Base-by-base conservation (phyloP, 2,888 invertebrate species). In the Hypomecis atomaria region DNA sequence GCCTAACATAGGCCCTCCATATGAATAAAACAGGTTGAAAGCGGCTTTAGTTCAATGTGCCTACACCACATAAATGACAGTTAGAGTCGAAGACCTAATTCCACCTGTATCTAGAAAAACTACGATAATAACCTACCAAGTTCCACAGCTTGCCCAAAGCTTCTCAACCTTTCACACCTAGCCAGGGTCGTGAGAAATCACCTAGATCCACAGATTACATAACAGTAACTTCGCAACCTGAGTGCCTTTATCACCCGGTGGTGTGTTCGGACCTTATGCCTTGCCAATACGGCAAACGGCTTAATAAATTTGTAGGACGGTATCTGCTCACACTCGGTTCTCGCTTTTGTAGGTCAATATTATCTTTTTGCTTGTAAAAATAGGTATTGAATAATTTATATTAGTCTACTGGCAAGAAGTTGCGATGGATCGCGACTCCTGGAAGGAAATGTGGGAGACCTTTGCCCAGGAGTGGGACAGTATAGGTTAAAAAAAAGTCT, bases 281-380 rank as follows among this genome's bases (percentile, higher is more conserved):
- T 63, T 65, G 67, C 78, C 79, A 79, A 80, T 80, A 78, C 78
- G 72, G 71, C 72, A 68, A 82, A 79, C 79, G 76, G 70, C 75
- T 73, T 79, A 82, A 82, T 82, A 82, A 82, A 82, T 82, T 80
- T 70, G 69, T 43, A 56, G 65, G 52, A 61, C 56, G 42, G 50
- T 66, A 66, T 66, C 65, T 52, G 36, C 50, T 37, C 38, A 13
- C 36, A 37, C 54, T 40, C 49, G 45, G 34, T 59, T 45, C 9
- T 44, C 59, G 56, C 59, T 53, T 56, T 50, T 52, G 59, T 60
- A 42, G 47, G 45, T 40, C 45, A 56, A 50, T 56, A 38, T 11
- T 64, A 55, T 44, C 50, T 50, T 59, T 49, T 50, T 54, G 57
- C 6, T 13, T 55, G 43, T 43, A 49, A 54, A 49, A 54, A 58